phyloP scores from a whole-genome alignment of 2,113 vertebrate genomes.

The Cyanistes caeruleus region DNA sequence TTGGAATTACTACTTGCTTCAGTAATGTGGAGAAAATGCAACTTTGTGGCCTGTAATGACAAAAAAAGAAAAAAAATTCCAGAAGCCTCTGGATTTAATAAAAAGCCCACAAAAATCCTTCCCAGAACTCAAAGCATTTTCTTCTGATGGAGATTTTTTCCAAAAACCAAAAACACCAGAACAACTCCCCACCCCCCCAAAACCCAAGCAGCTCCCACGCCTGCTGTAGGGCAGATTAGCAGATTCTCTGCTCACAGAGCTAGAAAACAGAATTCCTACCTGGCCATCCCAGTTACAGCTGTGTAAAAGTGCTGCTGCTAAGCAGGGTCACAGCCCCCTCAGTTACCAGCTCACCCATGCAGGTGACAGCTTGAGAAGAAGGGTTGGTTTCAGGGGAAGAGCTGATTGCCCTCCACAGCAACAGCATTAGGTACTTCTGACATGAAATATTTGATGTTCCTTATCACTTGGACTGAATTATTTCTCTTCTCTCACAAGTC shows the following conservation, averaged over 20 bases:
- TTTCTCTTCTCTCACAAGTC: not conserved
- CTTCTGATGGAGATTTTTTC: not conserved
- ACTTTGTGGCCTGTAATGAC: not conserved
- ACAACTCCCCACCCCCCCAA: not conserved
- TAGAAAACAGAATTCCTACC: not conserved
- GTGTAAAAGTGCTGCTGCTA: not conserved
- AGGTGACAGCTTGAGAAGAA: not conserved
- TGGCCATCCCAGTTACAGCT: not conserved
- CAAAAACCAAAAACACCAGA: no score
- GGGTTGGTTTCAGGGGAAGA: not conserved
- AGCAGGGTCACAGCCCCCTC: not conserved
- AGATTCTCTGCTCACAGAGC: not conserved
- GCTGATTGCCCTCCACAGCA: not conserved
- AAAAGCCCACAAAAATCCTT: not conserved
- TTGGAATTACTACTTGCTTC: not conserved
- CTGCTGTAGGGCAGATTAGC: not conserved
- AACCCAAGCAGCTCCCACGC: not conserved
- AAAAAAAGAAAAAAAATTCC: not conserved
- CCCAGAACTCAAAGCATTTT: not conserved
- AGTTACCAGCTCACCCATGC: not conserved
- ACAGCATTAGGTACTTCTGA: not conserved
- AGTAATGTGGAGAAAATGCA: not conserved
- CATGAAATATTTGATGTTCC: not conserved
- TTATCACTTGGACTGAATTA: not conserved
- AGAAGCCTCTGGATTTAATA: not conserved